Evolutionary conservation across 2,797 vertebrate species (phyloP).

Genomic region (Alectoris magna): DNA sequence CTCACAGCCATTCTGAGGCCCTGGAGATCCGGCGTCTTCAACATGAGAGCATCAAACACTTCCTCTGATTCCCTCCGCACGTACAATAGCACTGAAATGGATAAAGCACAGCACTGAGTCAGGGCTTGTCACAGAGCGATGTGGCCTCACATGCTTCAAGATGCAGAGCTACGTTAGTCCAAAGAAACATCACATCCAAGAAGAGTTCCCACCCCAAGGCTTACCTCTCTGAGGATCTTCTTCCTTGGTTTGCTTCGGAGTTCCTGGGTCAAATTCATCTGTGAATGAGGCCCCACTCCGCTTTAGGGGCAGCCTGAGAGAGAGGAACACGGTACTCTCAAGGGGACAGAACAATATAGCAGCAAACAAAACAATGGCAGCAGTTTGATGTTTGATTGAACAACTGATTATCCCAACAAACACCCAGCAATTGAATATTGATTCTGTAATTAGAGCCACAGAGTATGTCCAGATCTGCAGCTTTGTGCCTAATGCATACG

Average conservation of each 20-base stretch:
- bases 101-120: background rate
- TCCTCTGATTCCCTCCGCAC: slow-evolving; percentile 90
- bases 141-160: rapidly evolving
- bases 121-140: rapidly evolving
- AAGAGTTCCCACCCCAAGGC: background rate
- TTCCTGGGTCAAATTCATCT: slow-evolving; percentile 80
- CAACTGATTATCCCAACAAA: background rate
- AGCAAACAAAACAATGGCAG: background rate
- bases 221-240: slow-evolving; percentile 93
- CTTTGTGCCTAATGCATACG: background rate
- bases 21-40: slow-evolving; percentile 91
- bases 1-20: slow-evolving; percentile 94
- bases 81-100: slow-evolving; percentile 89
- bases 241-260: slow-evolving; percentile 85
- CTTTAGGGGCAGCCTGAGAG: slow-evolving; percentile 85
- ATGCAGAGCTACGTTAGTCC: background rate
- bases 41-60: slow-evolving; percentile 96
- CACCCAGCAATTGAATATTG: background rate
- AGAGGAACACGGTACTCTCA: background rate
- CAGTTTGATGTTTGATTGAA: background rate
- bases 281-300: slow-evolving; percentile 82
- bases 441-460: background rate
- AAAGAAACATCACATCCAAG: background rate
- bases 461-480: background rate
- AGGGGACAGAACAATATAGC: rapidly evolving